Evolutionary conservation across 2,888 invertebrate species (phyloP).

Genomic region (Lasioglossum leucozonium): DNA sequence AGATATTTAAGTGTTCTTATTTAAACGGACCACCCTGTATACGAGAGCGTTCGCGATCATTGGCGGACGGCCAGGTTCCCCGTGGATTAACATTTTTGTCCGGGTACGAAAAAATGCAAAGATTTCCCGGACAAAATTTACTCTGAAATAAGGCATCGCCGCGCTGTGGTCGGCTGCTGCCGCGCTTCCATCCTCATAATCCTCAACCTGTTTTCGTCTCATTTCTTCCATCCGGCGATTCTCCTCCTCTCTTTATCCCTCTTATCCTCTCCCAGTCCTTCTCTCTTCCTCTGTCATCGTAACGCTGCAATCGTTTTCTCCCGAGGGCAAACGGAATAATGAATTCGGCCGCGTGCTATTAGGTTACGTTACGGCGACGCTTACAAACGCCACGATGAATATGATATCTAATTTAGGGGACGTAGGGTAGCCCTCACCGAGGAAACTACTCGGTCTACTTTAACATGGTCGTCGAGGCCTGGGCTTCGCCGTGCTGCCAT

Average conservation of each 20-base stretch:
- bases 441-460: conserved; percentile 34
- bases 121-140: conserved; percentile 28
- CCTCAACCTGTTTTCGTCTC: conserved; percentile 42
- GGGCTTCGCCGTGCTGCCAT: conserved; percentile 45
- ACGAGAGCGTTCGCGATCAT: conserved; percentile 49
- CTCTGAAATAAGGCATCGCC: conserved; percentile 53
- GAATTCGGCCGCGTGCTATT: conserved; percentile 47
- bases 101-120: conserved; percentile 40
- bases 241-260: neutral
- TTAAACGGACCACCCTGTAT: too few species aligned
- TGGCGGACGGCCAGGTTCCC: conserved; percentile 69
- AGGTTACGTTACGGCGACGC: conserved; percentile 35
- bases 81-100: conserved; percentile 74
- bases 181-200: conserved; percentile 44
- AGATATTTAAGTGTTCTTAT: too few species aligned
- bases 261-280: neutral
- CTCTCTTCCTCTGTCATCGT: neutral
- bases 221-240: conserved; percentile 17
- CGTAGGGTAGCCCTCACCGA: conserved; percentile 14
- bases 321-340: conserved; percentile 45
- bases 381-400: conserved; percentile 46
- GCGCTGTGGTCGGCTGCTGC: conserved; percentile 22
- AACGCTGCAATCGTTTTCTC: conserved; percentile 35
- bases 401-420: conserved; percentile 58
- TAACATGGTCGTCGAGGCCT: conserved; percentile 26